Evolutionary conservation across 2,797 vertebrate genomes (phyloP), one percentile per base, ranked within the genome.

Genomic region (Sylvia borin): DNA sequence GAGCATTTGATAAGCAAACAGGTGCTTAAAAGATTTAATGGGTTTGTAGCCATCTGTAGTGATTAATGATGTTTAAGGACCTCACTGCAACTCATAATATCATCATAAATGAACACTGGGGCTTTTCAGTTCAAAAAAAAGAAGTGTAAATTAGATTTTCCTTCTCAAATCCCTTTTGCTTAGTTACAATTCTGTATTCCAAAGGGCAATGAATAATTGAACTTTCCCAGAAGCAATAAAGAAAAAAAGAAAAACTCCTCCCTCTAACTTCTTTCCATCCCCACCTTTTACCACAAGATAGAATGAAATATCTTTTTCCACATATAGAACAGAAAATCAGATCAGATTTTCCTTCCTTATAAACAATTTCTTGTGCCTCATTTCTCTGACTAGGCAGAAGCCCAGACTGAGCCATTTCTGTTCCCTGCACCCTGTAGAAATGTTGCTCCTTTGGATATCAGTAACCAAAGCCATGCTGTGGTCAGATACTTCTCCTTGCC

Each of bases 41-140:
- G 88, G 84, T 83, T 86, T 83, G 11, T 25, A 43, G 58, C 82
- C 92, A 97, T 95, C 90, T 95, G 93, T 73, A 95, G 72, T 94
- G 93, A 96, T 95, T 95, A 96, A 96, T 76, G 76, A 92, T 90
- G 73, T 93, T 87, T 81, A 71, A 92, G 83, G 90, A 90, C 36
- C 45, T 93, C 78, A 70, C 40, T 78, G 62, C 38, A 67, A 38
- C 53, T 85, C 74, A 53, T 60, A 90, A 92, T 81, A 89, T 51
- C 45, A 48, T 80, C 88, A 76, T 80, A 96, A 86, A 85, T 47
- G 78, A 91, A 65, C 31, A 79, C 17, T 36, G 60, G 29, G 50
- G 70, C 20, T 86, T 93, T 91, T 86, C 74, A 71, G 64, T 82
- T 90, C 21, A 27, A 60, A 7, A 60, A 60, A 83, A 80, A 75